Percentiles rank a stretch among this genome's conserved stretches.
These are phyloP conservation scores for Cotesia typhae DNA, from an alignment of 1,140 invertebrate species.

Conservation along the genomic window DNA sequence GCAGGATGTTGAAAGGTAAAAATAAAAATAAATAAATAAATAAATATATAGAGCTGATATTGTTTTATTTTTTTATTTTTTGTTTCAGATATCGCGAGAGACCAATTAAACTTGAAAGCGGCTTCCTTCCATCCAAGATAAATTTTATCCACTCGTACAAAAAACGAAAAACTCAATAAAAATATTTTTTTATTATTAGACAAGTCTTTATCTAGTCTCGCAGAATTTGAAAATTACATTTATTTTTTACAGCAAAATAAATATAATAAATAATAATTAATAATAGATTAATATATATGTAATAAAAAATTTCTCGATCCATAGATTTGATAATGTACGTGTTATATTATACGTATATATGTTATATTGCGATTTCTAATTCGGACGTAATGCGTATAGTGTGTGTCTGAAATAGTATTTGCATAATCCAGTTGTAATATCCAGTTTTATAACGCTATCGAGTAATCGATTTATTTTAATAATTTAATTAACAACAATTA, in stretches of 20 bases:
- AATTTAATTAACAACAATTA: background rate
- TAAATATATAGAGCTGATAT: conserved; percentile 1
- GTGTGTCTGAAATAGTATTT: too few relatives aligned
- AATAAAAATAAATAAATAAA: conserved; percentile 1
- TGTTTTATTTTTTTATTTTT: conserved; percentile 32
- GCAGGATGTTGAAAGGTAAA: conserved; percentile 57
- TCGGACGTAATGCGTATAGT: too few relatives aligned
- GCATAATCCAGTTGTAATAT: too few relatives aligned
- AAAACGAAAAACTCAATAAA: conserved; percentile 54
- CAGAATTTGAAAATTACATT: background rate
- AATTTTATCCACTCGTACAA: conserved; percentile 54
- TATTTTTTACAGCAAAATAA: background rate
- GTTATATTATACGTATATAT: too few relatives aligned
- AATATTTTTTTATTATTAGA: conserved; percentile 8
- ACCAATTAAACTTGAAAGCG: conserved; percentile 60
- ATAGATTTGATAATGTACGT: too few relatives aligned
- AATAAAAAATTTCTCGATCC: too few relatives aligned
- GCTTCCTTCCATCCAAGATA: conserved; percentile 62
- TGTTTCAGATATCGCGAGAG: conserved; percentile 59
- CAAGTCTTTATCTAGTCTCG: background rate
- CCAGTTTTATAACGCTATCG: too few relatives aligned
- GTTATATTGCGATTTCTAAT: too few relatives aligned
- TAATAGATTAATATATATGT: too few relatives aligned
- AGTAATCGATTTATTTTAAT: conserved; percentile 5
- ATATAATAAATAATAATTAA: background rate